Evolutionary conservation across 2,888 invertebrate species (phyloP).

Genomic region (Ctena decussata): DNA sequence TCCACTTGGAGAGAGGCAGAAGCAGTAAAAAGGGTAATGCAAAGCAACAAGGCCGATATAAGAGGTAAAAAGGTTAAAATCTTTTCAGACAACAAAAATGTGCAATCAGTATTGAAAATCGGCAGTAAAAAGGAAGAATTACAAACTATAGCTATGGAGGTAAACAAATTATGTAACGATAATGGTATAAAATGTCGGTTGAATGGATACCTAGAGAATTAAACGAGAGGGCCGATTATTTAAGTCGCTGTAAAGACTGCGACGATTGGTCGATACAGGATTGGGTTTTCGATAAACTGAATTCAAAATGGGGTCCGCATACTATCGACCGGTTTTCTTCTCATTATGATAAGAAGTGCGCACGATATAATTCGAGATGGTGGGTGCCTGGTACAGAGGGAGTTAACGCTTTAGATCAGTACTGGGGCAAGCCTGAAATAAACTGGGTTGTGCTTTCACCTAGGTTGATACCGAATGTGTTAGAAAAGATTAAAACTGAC

Average conservation of each 20-base stretch:
- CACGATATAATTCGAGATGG: neutral
- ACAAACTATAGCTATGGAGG: neutral
- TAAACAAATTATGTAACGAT: neutral
- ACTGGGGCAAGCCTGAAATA: neutral
- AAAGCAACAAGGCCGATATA: neutral
- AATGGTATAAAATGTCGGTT: neutral
- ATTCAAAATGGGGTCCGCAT: slow-evolving; percentile 1
- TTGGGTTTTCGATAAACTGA: neutral
- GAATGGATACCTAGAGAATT: slow-evolving; percentile 10
- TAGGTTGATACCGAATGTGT: neutral
- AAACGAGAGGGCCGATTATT: neutral
- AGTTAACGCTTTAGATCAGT: neutral
- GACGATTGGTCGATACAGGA: neutral
- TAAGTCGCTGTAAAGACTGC: neutral
- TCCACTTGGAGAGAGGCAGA: neutral
- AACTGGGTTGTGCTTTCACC: neutral
- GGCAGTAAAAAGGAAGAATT: neutral
- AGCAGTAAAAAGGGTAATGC: neutral
- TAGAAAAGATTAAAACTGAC: neutral
- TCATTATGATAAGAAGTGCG: neutral
- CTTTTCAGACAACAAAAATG: neutral
- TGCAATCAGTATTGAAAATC: neutral
- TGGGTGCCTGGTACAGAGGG: slow-evolving; percentile 1
- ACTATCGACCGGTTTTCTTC: neutral
- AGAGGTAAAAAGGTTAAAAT: neutral